A percentile compares a stretch with the other conserved stretches of the same genome.
phyloP scores from a whole-genome alignment of 2,113 vertebrate species.

The Oostethus manadensis region DNA sequence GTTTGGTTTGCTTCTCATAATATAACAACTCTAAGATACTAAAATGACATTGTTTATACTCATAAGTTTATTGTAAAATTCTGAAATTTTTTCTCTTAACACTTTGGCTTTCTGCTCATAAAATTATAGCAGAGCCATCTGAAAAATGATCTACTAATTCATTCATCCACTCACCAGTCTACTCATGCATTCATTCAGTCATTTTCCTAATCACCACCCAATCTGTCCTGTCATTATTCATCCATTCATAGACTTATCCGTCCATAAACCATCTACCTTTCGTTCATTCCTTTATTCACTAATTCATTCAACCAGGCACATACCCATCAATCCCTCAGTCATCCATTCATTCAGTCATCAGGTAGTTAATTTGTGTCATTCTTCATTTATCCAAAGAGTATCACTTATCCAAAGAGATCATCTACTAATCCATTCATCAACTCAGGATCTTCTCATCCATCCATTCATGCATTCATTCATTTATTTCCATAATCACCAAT shows the following conservation, averaged over 20 bases:
- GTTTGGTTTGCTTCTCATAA: no score
- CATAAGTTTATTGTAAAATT: no score
- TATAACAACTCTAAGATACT: no score
- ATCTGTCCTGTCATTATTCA: background rate
- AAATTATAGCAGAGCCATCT: no score
- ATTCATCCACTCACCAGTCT: background rate
- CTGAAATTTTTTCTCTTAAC: no score
- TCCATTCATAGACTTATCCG: background rate
- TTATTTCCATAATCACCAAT: background rate
- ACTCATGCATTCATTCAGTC: background rate
- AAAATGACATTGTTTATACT: no score
- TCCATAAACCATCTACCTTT: background rate
- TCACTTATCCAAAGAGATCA: no score
- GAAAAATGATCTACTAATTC: background rate
- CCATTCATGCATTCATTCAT: background rate
- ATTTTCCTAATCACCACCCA: background rate
- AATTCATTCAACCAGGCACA: no score
- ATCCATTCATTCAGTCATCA: constrained; percentile 1
- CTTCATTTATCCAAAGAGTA: no score
- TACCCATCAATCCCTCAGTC: no score
- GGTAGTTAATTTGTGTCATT: no score
- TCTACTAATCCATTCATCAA: background rate
- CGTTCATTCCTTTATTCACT: background rate
- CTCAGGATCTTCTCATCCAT: background rate
- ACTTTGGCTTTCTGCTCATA: no score